Base-by-base conservation (phyloP, 2,113 vertebrate genomes). In the Dipodomys merriami region DNA sequence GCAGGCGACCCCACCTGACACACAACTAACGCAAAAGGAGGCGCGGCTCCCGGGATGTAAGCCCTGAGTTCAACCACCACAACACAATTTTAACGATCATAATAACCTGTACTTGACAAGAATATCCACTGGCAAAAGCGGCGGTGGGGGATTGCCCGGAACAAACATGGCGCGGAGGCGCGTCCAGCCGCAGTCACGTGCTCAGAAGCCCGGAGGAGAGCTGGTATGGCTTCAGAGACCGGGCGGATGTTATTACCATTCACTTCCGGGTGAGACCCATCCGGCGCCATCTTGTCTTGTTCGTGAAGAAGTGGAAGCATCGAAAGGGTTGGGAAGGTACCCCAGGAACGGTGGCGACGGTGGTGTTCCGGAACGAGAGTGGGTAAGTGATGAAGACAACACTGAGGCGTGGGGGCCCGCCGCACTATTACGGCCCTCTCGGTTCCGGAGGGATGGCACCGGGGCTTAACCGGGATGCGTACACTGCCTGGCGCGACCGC, bases 281-380 rank as follows among this genome's bases (percentile, higher is more conserved):
- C 79, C 0, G 93, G 97, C 98, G 98, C 98, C 98, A 98, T 98
- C 98, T 98, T 98, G 97, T 97, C 97, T 98, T 97, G 97, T 97
- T 95, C 94, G 96, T 84, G 97, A 97, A 98, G 97, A 97, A 97
- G 97, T 94, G 87, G 94, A 95, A 96, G 62, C 95, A 94, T 96
- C 96, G 95, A 86, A 96, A 95, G 82, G 95, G 88, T 94, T 92
- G 94, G 92, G 93, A 88, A 87, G 92, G 35, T 91, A 92, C 87
- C 68, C 83, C 67, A 90, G 96, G 94, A 94, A 97, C 93, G 35
- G 62, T 88, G 90, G 92, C 73, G 49, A 91, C 93, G 86, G 81
- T 76, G 22, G 96, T 72, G 90, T 96, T 95, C 96, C 88, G 94
- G 90, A 77, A 81, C 62, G 44, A 65, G 83, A 88, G 91, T 92